Percentiles rank a stretch among this genome's conserved stretches.
phyloP scores from a whole-genome alignment of 2,888 invertebrate genomes.

The Pachliopta kotzebuea region DNA sequence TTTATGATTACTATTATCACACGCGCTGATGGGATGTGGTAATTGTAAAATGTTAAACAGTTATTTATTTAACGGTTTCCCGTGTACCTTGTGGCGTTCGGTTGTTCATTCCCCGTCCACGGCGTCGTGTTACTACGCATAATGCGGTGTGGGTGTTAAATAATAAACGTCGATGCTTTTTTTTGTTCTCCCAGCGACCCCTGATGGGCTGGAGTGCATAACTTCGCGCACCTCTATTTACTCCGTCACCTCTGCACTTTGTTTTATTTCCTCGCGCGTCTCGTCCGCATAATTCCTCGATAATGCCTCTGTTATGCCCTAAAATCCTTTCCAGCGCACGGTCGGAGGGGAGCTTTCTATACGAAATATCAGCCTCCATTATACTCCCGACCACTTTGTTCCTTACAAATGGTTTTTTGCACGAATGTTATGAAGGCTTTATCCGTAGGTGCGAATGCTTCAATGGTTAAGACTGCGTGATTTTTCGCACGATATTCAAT shows the following conservation, averaged over 20 bases:
- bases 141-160: conserved; percentile 42
- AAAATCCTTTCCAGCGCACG: conserved; percentile 56
- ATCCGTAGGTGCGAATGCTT: conserved; percentile 71
- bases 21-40: conserved; percentile 64
- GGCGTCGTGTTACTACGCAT: conserved; percentile 32
- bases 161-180: conserved; percentile 47
- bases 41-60: conserved; percentile 56
- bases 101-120: conserved; percentile 26
- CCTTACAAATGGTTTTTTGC: conserved; percentile 69
- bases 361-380: conserved; percentile 72
- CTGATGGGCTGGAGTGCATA: conserved; percentile 53
- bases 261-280: conserved; percentile 72
- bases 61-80: conserved; percentile 68
- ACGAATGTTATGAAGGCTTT: conserved; percentile 73
- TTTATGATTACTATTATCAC: conserved; percentile 64
- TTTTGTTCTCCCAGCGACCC: conserved; percentile 41
- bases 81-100: conserved; percentile 38
- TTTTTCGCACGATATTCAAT: conserved; percentile 48
- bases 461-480: conserved; percentile 51
- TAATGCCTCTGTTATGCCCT: conserved; percentile 65
- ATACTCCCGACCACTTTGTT: conserved; percentile 67
- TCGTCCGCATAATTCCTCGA: conserved; percentile 68
- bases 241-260: conserved; percentile 67
- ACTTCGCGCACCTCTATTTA: conserved; percentile 56
- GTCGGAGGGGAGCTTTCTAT: conserved; percentile 69